Evolutionary conservation across 2,888 invertebrate species (phyloP), one percentile per base, ranked within the genome.

Genomic region (Aromia moschata): DNA sequence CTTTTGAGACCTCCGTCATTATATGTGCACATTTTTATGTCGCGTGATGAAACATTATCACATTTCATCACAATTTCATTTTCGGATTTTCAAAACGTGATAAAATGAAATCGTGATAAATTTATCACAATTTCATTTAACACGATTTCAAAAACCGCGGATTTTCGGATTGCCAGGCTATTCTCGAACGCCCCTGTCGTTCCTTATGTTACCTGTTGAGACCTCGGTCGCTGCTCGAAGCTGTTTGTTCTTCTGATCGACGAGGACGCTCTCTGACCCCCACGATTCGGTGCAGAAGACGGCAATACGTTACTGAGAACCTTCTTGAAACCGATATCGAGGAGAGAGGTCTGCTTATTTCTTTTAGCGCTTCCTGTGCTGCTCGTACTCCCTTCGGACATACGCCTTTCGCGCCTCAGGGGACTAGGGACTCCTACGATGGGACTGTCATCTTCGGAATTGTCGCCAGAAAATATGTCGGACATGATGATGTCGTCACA

Each of bases 291-390:
- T n/a, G 25, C 9, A n/a, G 12, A 14, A 9, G 4, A 14, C 2
- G 58, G 60, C 1, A 58, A 38, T 20, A n/a, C n/a, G n/a, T 36
- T 54, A 18, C 53, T 55, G n/a, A 20, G 56, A 14, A 58, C 55
- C 54, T 58, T 62, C 70, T 85, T 85, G 68, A 89, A 88, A 0
- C 90, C 90, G 37, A 85, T 84, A 73, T 86, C 86, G 1, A 89
- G 74, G 55, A 91, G 79, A 0, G 89, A 89, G 7, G 82, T 81
- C 73, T 91, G 91, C 10, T 77, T 78, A 73, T 83, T 85, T 80
- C 82, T 84, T 45, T 60, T 65, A 10, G 30, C 45, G 9, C 36
- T 43, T n/a, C 30, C 43, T 16, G 45, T 56, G 45, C 31, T 30
- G 5, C 37, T 49, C 10, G 14, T 2, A 2, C 40, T 52, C 18